Base-by-base conservation (phyloP, 1,140 invertebrate genomes). In the Drosophila lini region DNA sequence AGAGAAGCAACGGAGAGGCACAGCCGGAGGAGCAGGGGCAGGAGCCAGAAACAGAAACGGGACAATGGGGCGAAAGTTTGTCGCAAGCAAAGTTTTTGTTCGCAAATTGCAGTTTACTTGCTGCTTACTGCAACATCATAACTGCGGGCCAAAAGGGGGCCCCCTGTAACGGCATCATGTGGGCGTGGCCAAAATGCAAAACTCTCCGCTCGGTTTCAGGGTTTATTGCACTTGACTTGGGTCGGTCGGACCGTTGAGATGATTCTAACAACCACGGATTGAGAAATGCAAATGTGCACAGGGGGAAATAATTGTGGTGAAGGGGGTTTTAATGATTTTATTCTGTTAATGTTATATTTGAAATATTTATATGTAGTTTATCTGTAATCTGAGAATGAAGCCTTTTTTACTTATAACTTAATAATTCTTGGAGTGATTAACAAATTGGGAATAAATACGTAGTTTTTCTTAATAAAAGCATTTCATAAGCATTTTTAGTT, bases 61-160 rank as follows among this genome's bases (percentile, higher is more conserved):
- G 45, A 52, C 42, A 69, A 68, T 63, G 61, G 67, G 44, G 15
- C 36, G 22, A 71, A 71, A 71, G 68, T 78, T 78, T 61, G 53
- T 58, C 16, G 47, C 32, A 41, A 56, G 44, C 40, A 61, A 78
- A 84, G 68, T 84, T 74, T 74, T 60, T 74, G 61, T 81, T 69
- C 70, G 62, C 78, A 86, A 85, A 86, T 85, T 81, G 78, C 75
- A 77, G 69, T 86, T 82, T 80, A 65, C 75, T 65, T 74, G 56
- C 78, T 86, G 78, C 81, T 80, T 60, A 67, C 62, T 61, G 80
- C 56, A 84, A 85, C 81, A 78, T 85, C 82, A 86, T 85, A 86
- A 85, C 84, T 85, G 82, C 74, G 57, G 74, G 57, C 71, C 40
- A 47, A 31, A 28, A 15, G 22, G 19, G 40, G 16, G n/a, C 1